phyloP scores from a whole-genome alignment of 2,113 vertebrate species.

The Podiceps cristatus region DNA sequence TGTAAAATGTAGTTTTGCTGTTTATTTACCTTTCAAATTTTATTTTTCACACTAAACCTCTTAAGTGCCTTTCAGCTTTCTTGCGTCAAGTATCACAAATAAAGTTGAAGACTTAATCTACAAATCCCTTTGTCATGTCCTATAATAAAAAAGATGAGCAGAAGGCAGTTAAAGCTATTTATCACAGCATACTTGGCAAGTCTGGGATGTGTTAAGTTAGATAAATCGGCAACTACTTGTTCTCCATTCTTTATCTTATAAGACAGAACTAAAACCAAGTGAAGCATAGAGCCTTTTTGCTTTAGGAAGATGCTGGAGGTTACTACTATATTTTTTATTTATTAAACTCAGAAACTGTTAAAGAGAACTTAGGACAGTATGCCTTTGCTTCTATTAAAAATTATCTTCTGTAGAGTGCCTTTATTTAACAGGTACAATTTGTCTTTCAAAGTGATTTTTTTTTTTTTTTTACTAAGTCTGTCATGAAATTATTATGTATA shows the following conservation, averaged over 20 bases:
- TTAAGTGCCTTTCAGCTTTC: neutral
- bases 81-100: neutral
- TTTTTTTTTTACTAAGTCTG: neutral
- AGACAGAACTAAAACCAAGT: neutral
- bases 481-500: neutral
- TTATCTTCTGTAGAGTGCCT: neutral
- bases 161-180: constrained; percentile 17
- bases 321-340: neutral
- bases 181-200: constrained; percentile 4
- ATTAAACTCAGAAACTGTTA: neutral
- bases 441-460: neutral
- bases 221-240: neutral
- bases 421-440: neutral
- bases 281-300: neutral
- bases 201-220: constrained; percentile 13
- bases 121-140: constrained; percentile 8
- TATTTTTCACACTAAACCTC: neutral
- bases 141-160: neutral
- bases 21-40: neutral
- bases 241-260: neutral
- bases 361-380: neutral
- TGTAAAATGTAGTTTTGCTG: neutral
- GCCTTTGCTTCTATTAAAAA: neutral
- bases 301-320: neutral
- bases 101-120: constrained; percentile 19